Conservation (phyloP, 2,888 invertebrate genomes). For the Mimachlamys varia region DNA sequence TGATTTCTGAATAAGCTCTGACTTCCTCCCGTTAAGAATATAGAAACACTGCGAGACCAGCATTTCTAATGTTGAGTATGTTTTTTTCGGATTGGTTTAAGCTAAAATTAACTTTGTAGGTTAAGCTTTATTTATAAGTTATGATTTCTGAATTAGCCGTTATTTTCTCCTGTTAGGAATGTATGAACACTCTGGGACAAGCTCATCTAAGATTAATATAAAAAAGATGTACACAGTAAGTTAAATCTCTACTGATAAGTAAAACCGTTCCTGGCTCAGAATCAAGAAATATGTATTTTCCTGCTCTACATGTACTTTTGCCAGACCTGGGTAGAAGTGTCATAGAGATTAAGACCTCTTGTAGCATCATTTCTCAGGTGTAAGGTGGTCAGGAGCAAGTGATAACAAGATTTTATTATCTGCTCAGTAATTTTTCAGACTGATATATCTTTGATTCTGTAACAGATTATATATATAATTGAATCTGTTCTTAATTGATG, state of each 20-base stretch:
- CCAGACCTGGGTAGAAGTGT: background rate
- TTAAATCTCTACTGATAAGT: background rate
- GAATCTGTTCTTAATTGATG: background rate
- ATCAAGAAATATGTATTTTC: background rate
- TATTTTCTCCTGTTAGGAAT: background rate
- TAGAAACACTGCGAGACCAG: no score
- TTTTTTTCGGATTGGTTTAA: no score
- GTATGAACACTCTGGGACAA: background rate
- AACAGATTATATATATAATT: no score
- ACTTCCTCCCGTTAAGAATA: no score
- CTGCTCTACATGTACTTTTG: background rate
- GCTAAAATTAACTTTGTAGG: no score
- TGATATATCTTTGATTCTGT: no score
- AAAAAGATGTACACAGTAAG: conserved; percentile 1
- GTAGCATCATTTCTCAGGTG: background rate
- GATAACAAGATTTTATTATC: no score
- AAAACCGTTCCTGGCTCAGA: background rate
- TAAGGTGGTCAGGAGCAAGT: background rate
- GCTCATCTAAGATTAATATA: background rate
- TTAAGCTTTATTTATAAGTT: no score
- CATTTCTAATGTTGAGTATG: no score
- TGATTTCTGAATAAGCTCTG: no score
- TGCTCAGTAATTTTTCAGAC: background rate
- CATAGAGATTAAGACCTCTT: background rate
- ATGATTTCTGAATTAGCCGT: background rate